Evolutionary conservation across 2,113 vertebrate genomes (phyloP).

Genomic region (Ancistrus triradiatus): DNA sequence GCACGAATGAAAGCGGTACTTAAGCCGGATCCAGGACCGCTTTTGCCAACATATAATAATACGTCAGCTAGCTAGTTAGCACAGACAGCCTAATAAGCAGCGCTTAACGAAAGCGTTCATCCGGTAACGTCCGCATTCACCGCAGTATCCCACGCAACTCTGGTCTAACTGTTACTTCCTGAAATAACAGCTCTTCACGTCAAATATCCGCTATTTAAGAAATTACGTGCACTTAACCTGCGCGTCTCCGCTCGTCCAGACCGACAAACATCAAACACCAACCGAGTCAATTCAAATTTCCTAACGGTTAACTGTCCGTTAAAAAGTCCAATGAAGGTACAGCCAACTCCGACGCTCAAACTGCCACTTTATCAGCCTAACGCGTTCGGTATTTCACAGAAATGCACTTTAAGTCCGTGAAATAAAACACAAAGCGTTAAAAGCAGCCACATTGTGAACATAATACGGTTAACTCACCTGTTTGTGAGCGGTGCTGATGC

Average conservation of each 20-base stretch:
- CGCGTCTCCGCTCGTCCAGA: no score
- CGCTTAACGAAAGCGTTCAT: no score
- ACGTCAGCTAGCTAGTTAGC: no score
- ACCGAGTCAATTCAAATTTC: not conserved
- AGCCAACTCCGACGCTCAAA: not conserved
- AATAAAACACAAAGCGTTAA: not conserved
- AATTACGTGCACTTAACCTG: not conserved
- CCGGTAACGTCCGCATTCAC: not conserved
- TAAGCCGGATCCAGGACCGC: no score
- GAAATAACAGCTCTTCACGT: not conserved
- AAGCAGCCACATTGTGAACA: not conserved
- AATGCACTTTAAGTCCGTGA: no score
- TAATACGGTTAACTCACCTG: slow-evolving; percentile 59
- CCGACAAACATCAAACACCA: no score
- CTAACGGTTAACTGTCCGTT: not conserved
- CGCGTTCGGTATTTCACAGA: no score
- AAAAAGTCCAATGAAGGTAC: not conserved
- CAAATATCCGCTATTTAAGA: no score
- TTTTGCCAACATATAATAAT: no score
- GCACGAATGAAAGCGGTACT: no score
- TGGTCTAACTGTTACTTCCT: not conserved
- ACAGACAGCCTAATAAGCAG: no score
- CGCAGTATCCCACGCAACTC: not conserved
- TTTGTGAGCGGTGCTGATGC: slow-evolving; percentile 24
- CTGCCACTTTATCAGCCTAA: not conserved